Percentiles rank a stretch among this genome's conserved stretches.
phyloP scores from a whole-genome alignment of 1,140 invertebrate species.

The Augochlora pura region DNA sequence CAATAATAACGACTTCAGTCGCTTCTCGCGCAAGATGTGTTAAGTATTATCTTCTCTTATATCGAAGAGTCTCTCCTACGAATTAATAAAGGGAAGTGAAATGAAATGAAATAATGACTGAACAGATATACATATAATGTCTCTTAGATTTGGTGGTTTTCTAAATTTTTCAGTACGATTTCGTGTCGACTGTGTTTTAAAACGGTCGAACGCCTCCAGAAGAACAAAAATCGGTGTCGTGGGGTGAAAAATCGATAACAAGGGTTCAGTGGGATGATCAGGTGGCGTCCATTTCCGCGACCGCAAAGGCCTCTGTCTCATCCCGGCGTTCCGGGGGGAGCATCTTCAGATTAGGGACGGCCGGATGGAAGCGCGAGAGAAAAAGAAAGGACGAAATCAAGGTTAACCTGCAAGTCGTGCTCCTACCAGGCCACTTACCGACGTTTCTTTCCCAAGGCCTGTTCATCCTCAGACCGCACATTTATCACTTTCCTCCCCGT shows the following conservation, averaged over 20 bases:
- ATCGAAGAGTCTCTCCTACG: too few species aligned
- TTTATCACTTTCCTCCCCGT: conserved; percentile 48
- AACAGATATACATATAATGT: too few species aligned
- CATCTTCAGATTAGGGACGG: conserved; percentile 6
- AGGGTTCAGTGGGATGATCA: conserved; percentile 9
- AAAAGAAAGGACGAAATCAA: conserved; percentile 44
- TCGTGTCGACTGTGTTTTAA: neutral
- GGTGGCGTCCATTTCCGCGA: conserved; percentile 27
- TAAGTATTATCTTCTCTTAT: too few species aligned
- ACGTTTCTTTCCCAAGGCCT: conserved; percentile 31
- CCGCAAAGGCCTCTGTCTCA: conserved; percentile 2
- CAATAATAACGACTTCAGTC: too few species aligned
- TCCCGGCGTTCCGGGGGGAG: neutral
- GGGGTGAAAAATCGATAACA: conserved; percentile 37
- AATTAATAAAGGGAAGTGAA: too few species aligned
- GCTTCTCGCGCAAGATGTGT: too few species aligned
- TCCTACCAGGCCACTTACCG: conserved; percentile 42
- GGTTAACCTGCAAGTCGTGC: conserved; percentile 56
- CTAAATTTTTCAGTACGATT: neutral
- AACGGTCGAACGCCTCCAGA: neutral
- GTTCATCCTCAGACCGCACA: conserved; percentile 34
- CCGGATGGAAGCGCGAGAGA: conserved; percentile 25
- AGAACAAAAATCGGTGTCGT: neutral
- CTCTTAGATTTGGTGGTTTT: too few species aligned
- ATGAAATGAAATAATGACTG: too few species aligned